Conservation (phyloP, 2,888 invertebrate species). For the Cryptops parisi region DNA sequence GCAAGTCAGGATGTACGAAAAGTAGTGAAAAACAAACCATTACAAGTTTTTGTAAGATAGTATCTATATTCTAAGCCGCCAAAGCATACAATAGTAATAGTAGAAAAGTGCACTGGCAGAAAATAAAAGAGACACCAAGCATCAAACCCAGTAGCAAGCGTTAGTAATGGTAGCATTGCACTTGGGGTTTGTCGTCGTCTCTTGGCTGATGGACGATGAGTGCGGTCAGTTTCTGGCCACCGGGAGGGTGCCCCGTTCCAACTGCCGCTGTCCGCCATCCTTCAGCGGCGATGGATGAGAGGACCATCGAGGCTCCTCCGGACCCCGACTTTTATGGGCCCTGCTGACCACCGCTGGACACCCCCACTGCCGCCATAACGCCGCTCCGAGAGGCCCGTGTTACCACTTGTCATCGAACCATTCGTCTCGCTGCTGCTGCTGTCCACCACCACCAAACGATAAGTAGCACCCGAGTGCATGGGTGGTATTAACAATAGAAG, state of each 20-base stretch:
- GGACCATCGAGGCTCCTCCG: background rate
- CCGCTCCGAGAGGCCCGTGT: background rate
- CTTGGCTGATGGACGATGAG: background rate
- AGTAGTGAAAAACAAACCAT: too few relatives aligned
- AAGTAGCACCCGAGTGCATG: too few relatives aligned
- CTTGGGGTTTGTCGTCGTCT: background rate
- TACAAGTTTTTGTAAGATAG: too few relatives aligned
- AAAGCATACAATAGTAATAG: too few relatives aligned
- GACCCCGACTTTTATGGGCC: background rate
- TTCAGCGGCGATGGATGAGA: background rate
- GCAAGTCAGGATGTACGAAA: too few relatives aligned
- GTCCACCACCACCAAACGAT: too few relatives aligned
- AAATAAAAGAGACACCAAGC: too few relatives aligned
- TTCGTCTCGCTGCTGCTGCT: too few relatives aligned
- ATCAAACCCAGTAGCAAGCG: too few relatives aligned
- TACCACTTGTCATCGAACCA: background rate
- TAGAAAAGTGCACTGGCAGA: too few relatives aligned
- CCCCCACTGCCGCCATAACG: background rate
- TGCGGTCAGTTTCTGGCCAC: too few relatives aligned
- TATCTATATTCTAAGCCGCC: too few relatives aligned
- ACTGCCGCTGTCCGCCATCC: background rate
- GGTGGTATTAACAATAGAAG: background rate
- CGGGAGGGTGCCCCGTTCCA: background rate
- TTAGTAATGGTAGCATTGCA: background rate
- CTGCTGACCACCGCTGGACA: background rate